Percentiles rank a stretch among this genome's conserved stretches.
Conservation (phyloP, 2,797 vertebrate species). For the Graptemys geographica region DNA sequence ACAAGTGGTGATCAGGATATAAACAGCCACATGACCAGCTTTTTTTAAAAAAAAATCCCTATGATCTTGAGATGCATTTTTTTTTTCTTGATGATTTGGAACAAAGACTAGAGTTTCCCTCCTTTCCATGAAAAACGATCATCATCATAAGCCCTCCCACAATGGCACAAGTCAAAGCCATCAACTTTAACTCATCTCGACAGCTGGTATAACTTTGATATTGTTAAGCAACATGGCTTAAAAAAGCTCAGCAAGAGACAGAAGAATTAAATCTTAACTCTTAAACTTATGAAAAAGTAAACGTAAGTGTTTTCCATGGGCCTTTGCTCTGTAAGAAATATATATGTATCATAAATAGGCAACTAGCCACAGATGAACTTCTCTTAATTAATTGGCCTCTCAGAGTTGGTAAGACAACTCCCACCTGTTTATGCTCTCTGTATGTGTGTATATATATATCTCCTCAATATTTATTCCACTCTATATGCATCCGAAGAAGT, state of each 20-base stretch:
- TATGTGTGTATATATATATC: no score
- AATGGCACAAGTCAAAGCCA: neutral
- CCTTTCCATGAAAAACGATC: neutral
- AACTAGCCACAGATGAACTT: neutral
- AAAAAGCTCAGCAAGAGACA: neutral
- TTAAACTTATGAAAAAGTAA: neutral
- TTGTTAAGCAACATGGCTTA: neutral
- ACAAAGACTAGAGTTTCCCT: neutral
- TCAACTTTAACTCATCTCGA: neutral
- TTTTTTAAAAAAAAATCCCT: neutral
- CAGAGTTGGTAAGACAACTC: no score
- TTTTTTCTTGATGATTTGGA: neutral
- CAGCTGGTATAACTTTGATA: neutral
- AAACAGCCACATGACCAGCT: conserved; percentile 4
- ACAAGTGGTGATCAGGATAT: neutral
- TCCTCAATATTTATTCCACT: no score
- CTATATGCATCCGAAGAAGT: no score
- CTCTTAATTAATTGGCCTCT: no score
- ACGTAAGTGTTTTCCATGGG: neutral
- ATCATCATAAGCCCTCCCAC: neutral
- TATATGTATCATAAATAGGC: neutral
- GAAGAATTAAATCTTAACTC: neutral
- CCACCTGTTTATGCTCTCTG: no score
- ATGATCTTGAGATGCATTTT: conserved; percentile 36
- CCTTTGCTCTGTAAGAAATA: neutral